Percentiles rank a stretch among this genome's conserved stretches.
These are phyloP conservation scores for Siniperca knerii DNA, from an alignment of 2,113 vertebrate species.

Conservation along the genomic window DNA sequence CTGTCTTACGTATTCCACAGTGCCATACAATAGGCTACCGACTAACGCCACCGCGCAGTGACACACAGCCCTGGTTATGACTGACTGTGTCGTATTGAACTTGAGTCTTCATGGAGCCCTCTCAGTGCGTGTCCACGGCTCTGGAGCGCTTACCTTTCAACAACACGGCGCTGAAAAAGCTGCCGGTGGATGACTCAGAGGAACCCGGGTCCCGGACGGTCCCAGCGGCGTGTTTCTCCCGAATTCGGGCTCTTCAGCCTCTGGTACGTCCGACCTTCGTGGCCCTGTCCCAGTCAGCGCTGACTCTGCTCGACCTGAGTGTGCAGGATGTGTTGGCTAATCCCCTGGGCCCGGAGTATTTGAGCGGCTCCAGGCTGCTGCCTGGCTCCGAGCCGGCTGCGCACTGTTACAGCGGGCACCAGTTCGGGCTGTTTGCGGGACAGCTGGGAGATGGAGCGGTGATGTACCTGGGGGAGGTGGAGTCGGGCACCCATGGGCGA, in stretches of 20 bases:
- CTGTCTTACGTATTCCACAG: neutral
- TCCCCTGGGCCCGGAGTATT: constrained; percentile 80
- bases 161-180: constrained; percentile 84
- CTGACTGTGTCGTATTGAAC: neutral
- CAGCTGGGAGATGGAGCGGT: constrained; percentile 93
- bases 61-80: neutral
- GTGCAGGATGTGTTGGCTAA: constrained; percentile 68
- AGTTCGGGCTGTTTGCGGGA: constrained; percentile 92
- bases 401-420: constrained; percentile 93
- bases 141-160: constrained; percentile 85
- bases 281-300: constrained; percentile 83
- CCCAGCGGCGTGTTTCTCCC: constrained; percentile 86
- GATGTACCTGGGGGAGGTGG: constrained; percentile 91
- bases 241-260: constrained; percentile 76
- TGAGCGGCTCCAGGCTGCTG: constrained; percentile 88
- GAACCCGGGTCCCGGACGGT: constrained; percentile 82
- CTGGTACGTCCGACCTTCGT: constrained; percentile 84
- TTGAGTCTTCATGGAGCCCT: constrained; percentile 48
- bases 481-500: constrained; percentile 68
- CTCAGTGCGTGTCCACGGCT: constrained; percentile 11
- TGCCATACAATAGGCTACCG: neutral
- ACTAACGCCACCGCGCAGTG: neutral
- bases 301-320: constrained; percentile 86
- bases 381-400: constrained; percentile 88
- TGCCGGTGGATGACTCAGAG: constrained; percentile 85